These are phyloP conservation scores for Drosophila planitibia DNA, from an alignment of 2,888 invertebrate genomes.

Conservation along the genomic window DNA sequence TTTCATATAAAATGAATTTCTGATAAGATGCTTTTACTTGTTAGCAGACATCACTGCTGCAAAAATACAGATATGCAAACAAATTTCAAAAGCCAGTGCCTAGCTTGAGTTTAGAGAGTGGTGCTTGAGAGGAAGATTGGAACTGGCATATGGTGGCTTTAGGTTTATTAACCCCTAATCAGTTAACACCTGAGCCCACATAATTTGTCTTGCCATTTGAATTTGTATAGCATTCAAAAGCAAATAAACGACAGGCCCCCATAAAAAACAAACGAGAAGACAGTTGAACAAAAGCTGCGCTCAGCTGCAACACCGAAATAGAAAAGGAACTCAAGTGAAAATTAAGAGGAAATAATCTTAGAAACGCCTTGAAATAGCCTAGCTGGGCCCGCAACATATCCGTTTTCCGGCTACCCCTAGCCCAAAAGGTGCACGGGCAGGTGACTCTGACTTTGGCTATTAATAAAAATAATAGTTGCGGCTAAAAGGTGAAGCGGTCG, in stretches of 20 bases:
- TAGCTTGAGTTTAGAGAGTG: neutral
- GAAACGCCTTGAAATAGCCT: conserved; percentile 49
- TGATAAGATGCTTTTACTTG: neutral
- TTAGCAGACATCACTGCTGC: neutral
- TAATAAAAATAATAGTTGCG: conserved; percentile 83
- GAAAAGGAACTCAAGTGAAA: conserved; percentile 39
- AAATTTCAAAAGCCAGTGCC: neutral
- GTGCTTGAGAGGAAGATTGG: conserved; percentile 23
- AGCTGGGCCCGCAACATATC: conserved; percentile 58
- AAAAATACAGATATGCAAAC: neutral
- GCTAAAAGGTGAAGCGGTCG: conserved; percentile 69
- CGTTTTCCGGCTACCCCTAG: conserved; percentile 79
- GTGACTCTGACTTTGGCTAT: conserved; percentile 83
- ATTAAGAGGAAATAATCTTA: conserved; percentile 67
- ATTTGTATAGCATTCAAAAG: conserved; percentile 69
- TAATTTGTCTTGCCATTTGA: conserved; percentile 82
- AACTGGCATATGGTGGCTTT: conserved; percentile 63
- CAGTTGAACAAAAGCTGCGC: conserved; percentile 47
- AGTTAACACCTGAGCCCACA: conserved; percentile 83
- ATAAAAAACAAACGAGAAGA: conserved; percentile 38
- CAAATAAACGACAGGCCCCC: conserved; percentile 67
- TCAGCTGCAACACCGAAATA: conserved; percentile 70
- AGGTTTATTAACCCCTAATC: conserved; percentile 77
- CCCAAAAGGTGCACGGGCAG: conserved; percentile 71
- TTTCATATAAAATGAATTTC: neutral